Conservation (phyloP, 2,797 vertebrate species). For the Enteromius viviparus region DNA sequence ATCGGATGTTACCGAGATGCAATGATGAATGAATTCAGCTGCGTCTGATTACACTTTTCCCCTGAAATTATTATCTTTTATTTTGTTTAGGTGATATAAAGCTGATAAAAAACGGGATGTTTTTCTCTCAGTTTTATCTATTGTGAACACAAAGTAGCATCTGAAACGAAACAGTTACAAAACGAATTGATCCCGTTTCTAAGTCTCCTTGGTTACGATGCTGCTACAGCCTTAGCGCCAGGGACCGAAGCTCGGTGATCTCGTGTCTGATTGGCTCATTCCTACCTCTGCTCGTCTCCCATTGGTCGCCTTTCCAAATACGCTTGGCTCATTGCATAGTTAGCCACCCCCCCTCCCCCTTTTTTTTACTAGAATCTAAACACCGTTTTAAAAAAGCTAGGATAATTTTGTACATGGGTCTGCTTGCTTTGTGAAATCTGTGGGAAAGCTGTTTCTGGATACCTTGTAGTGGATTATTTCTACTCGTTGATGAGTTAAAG, state of each 20-base stretch:
- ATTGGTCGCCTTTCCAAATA: conserved; percentile 70
- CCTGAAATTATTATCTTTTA: not conserved
- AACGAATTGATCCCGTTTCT: conserved; percentile 47
- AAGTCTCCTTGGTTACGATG: conserved; percentile 71
- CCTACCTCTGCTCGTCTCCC: conserved; percentile 38
- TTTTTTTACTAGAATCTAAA: conserved; percentile 63
- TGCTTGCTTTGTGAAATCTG: conserved; percentile 48
- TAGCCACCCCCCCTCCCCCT: conserved; percentile 51
- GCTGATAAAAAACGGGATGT: not conserved
- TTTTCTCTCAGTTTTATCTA: not conserved
- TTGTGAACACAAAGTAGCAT: not conserved
- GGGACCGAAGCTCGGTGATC: conserved; percentile 53
- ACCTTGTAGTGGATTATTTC: conserved; percentile 41
- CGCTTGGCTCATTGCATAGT: conserved; percentile 68
- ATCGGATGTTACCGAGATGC: not conserved
- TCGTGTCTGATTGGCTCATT: conserved; percentile 68
- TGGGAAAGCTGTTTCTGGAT: conserved; percentile 36
- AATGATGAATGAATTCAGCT: not conserved
- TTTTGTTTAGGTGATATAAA: not conserved
- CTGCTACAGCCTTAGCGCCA: conserved; percentile 61
- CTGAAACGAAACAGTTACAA: conserved; percentile 4
- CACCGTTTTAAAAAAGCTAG: conserved; percentile 64
- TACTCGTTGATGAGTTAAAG: conserved; percentile 53
- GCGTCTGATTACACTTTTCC: not conserved
- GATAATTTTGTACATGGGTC: conserved; percentile 61